phyloP scores from a whole-genome alignment of 2,113 vertebrate species.

The Coptodon rendalli region DNA sequence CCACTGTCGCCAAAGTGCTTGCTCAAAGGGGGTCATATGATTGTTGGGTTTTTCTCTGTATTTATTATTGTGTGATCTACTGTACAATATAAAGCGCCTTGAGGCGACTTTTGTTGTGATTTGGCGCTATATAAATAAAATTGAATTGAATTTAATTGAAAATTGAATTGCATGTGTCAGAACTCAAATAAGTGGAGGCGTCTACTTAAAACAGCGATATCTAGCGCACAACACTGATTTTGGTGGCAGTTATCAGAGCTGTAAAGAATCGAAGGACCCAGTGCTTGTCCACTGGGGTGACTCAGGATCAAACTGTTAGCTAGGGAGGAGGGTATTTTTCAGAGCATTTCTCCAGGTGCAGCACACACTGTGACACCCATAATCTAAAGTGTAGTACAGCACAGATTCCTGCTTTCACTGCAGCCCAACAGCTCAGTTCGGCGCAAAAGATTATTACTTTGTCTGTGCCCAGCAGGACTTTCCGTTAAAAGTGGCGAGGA shows the following conservation, averaged over 20 bases:
- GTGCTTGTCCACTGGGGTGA: neutral
- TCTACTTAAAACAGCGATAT: conserved; percentile 23
- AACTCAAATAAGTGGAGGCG: neutral
- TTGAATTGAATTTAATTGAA: too few species aligned
- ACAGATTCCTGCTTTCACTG: neutral
- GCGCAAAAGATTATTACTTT: neutral
- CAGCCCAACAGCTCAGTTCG: neutral
- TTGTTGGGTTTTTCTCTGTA: too few species aligned
- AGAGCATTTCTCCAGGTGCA: neutral
- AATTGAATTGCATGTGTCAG: too few species aligned
- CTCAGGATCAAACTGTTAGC: neutral
- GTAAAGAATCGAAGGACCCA: neutral
- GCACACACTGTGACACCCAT: neutral
- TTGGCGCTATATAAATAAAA: too few species aligned
- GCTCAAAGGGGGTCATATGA: too few species aligned
- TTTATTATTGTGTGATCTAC: too few species aligned
- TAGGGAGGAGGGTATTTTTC: neutral
- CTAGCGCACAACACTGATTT: neutral
- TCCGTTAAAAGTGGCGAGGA: conserved; percentile 1
- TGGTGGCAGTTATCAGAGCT: neutral
- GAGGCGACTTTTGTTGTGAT: too few species aligned
- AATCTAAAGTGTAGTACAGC: neutral
- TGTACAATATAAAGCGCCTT: too few species aligned
- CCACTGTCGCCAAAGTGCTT: too few species aligned
- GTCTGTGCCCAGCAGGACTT: neutral